These are phyloP conservation scores for Lordiphosa mommai DNA, from an alignment of 1,140 invertebrate species.

Conservation along the genomic window DNA sequence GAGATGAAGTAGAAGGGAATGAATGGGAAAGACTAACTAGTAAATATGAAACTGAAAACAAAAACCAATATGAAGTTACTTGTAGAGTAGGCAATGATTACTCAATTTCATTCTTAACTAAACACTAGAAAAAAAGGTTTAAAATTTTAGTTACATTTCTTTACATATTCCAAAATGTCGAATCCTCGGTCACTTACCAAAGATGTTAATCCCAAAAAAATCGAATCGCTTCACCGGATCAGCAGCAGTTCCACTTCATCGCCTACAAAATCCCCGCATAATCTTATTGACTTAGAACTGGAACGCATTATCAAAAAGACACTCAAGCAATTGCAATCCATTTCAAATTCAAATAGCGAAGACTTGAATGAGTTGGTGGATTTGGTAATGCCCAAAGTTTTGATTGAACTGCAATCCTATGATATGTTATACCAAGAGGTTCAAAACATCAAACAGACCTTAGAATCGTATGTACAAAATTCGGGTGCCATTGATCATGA, in stretches of 20 bases:
- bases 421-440: neutral
- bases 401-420: neutral
- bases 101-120: neutral
- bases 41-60: neutral
- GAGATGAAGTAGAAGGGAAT: neutral
- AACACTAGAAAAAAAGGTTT: neutral
- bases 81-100: constrained; percentile 1
- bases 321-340: constrained; percentile 9
- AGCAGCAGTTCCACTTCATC: neutral
- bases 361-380: constrained; percentile 5
- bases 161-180: no score
- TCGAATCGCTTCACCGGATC: constrained; percentile 1
- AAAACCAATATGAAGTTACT: no score
- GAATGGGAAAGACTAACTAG: no score
- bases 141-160: no score
- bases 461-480: neutral
- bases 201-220: no score
- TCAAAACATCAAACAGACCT: neutral
- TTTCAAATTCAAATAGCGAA: neutral
- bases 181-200: no score
- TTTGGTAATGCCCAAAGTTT: constrained; percentile 32
- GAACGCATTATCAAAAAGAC: constrained; percentile 9
- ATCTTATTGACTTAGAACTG: neutral
- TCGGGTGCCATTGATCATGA: constrained; percentile 3
- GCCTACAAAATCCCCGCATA: neutral